These are phyloP conservation scores for Discoglossus pictus DNA, from an alignment of 2,797 vertebrate genomes.

Conservation along the genomic window DNA sequence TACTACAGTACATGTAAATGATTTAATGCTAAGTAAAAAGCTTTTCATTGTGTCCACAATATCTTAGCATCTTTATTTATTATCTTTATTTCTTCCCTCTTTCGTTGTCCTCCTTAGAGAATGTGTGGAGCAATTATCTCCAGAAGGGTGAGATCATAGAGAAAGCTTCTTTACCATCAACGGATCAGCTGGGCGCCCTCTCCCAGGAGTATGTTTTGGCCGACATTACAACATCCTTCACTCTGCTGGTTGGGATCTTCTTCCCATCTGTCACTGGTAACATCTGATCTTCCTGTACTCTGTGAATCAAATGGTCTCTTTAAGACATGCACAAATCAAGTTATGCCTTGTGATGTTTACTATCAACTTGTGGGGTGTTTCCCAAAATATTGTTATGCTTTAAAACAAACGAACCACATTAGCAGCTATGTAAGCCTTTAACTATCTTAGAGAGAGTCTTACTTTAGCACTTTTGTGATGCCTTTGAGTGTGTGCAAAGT, in stretches of 20 bases:
- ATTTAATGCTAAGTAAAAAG: no score
- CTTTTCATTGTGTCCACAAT: background rate
- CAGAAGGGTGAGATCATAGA: constrained; percentile 84
- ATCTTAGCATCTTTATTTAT: background rate
- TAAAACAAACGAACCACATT: no score
- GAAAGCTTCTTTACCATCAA: constrained; percentile 70
- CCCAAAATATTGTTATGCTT: no score
- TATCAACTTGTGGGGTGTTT: no score
- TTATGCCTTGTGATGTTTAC: no score
- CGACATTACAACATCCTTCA: constrained; percentile 89
- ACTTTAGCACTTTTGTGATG: no score
- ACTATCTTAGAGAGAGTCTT: no score
- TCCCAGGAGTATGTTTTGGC: constrained; percentile 78
- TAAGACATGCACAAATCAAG: no score
- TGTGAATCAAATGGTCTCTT: no score
- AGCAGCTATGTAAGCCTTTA: no score
- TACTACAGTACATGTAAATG: no score
- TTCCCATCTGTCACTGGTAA: constrained; percentile 91
- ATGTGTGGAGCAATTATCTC: constrained; percentile 85
- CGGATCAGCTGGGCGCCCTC: constrained; percentile 59
- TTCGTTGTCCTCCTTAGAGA: constrained; percentile 66
- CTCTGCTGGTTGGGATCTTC: constrained; percentile 88
- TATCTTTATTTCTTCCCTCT: background rate
- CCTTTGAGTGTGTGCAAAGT: no score
- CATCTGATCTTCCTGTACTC: background rate